Base-by-base conservation (phyloP, 2,888 invertebrate genomes). In the Diarsia rubi region DNA sequence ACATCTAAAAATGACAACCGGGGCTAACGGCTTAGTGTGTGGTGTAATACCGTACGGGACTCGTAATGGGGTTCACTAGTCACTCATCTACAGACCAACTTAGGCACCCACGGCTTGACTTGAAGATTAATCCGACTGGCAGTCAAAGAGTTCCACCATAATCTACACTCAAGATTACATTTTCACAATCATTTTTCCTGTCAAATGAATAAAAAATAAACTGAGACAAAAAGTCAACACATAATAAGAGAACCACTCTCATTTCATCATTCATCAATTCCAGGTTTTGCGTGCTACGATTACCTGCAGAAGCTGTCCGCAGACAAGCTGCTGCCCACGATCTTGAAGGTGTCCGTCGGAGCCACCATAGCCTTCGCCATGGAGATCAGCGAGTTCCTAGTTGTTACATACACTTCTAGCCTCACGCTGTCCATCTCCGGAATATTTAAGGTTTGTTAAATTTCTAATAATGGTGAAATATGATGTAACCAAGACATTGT, bases 371-470 rank as follows among this genome's bases (percentile, higher is more conserved):
- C 99, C 37, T 99, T 99, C 95, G 97, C 98, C 66, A 99, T 99
- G 99, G 99, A 99, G 97, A 97, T 99, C 82, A 98, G 98, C 93
- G 99, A 99, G 96, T 99, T 99, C 93, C 97, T 99, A 83, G 98
- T 99, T 45, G 98, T 99, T 76, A 98, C 98, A 0, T 98, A 98
- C 93, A 99, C 99, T 0, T 99, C 99, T 88, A 99, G 99, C 97
- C 97, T 99, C 72, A 99, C 99, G 0, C 96, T 99, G 62, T 99
- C 99, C 37, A 98, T 99, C 87, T 98, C 99, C 64, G 99, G 99
- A 76, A 99, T 99, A 91, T 98, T 99, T 92, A 99, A 99, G 98
- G 99, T 99, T 95, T 31, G 64, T 31, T 5, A 42, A 62, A 27
- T 27, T 6, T 1, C 19, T 9, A 57, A 19, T 27, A 45, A 45